These are phyloP conservation scores for Thaleichthys pacificus DNA, from an alignment of 2,797 vertebrate genomes.

Conservation along the genomic window DNA sequence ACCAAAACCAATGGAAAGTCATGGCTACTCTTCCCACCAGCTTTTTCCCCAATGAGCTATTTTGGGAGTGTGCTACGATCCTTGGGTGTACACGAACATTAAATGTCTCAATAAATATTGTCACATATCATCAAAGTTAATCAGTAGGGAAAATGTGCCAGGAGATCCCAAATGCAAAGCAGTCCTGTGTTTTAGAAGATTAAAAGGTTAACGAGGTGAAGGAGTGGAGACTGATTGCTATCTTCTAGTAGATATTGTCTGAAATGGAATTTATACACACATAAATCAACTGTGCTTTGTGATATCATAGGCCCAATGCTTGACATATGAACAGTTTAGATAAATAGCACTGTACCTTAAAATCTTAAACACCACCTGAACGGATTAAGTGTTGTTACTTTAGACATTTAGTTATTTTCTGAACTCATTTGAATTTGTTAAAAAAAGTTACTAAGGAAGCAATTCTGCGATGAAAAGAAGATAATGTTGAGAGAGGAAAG, in stretches of 20 bases:
- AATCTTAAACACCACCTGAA: no score
- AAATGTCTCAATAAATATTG: not conserved
- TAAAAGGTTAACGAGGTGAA: not conserved
- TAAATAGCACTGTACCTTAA: not conserved
- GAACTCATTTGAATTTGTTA: not conserved
- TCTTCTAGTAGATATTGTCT: no score
- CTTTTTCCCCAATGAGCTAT: slow-evolving; percentile 19
- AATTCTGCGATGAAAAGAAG: not conserved
- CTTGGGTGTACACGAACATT: slow-evolving; percentile 5
- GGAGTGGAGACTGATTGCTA: no score
- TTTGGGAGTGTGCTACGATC: slow-evolving; percentile 16
- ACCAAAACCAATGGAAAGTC: slow-evolving; percentile 32
- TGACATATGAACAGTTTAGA: not conserved
- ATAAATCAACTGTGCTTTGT: not conserved
- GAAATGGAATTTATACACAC: not conserved
- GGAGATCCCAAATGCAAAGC: slow-evolving; percentile 15
- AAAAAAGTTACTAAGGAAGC: not conserved
- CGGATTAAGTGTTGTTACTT: not conserved
- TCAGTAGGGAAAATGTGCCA: not conserved
- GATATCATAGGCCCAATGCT: not conserved
- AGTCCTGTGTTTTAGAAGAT: slow-evolving; percentile 7
- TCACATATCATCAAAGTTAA: not conserved
- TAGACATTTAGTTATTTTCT: not conserved
- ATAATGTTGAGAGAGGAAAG: not conserved
- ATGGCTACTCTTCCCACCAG: slow-evolving; percentile 20